Conservation (phyloP, 1,140 invertebrate species). For the Stratiolaelaps scimitus region DNA sequence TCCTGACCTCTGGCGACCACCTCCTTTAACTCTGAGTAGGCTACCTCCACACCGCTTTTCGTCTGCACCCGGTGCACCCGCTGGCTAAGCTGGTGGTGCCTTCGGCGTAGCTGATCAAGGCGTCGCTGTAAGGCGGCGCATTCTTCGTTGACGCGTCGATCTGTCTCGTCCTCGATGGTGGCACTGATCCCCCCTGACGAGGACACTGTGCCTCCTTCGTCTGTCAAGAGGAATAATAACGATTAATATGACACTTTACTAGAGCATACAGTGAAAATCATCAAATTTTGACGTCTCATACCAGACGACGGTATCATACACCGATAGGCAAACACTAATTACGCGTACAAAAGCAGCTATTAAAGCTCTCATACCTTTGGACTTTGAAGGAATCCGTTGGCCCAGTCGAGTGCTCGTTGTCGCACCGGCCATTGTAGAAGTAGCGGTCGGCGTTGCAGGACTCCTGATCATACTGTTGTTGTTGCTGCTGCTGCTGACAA, state of each 20-base stretch:
- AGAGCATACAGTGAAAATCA: not conserved
- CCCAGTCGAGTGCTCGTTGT: too few relatives aligned
- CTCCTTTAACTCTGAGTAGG: constrained; percentile 13
- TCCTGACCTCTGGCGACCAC: constrained; percentile 9
- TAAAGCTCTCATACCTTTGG: too few relatives aligned
- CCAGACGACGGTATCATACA: too few relatives aligned
- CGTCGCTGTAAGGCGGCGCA: not conserved
- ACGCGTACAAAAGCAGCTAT: too few relatives aligned
- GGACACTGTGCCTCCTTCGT: not conserved
- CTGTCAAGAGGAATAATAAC: not conserved
- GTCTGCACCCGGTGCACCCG: constrained; percentile 13
- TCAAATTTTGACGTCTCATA: too few relatives aligned
- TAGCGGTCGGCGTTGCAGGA: too few relatives aligned
- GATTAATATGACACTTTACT: not conserved
- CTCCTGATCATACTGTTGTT: too few relatives aligned
- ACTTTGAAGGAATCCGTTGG: too few relatives aligned
- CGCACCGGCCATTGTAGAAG: too few relatives aligned
- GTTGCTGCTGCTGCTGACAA: too few relatives aligned
- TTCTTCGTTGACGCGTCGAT: not conserved
- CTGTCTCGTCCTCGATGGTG: not conserved
- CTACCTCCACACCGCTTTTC: constrained; percentile 16
- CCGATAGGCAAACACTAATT: too few relatives aligned
- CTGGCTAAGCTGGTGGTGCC: not conserved
- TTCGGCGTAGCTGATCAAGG: not conserved
- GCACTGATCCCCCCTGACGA: not conserved